These are phyloP conservation scores for Anguilla marmorata DNA, from an alignment of 2,797 vertebrate genomes.

Conservation along the genomic window DNA sequence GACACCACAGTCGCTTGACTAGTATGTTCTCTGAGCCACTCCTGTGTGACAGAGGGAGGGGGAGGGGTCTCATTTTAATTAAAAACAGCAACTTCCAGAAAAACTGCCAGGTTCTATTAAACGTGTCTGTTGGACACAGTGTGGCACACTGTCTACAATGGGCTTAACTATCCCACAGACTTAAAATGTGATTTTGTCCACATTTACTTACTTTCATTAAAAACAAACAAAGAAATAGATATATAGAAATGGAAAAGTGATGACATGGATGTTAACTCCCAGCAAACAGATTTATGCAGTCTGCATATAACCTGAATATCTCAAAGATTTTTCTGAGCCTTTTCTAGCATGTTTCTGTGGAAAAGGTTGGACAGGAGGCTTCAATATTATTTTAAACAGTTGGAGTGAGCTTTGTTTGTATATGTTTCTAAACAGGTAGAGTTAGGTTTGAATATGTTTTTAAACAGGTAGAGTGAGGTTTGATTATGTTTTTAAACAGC, in stretches of 20 bases:
- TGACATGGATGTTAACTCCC: neutral
- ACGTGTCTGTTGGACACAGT: neutral
- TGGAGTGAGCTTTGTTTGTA: too few relatives aligned
- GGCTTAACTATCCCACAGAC: neutral
- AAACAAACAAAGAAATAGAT: neutral
- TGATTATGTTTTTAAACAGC: neutral
- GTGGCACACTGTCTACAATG: neutral
- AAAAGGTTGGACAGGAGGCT: neutral
- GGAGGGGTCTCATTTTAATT: neutral
- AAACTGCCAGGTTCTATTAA: neutral
- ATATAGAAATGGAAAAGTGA: neutral
- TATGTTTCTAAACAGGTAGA: neutral
- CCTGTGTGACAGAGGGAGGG: slow-evolving; percentile 51
- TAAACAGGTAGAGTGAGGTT: neutral
- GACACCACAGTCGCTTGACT: slow-evolving; percentile 36
- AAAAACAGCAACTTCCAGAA: slow-evolving; percentile 5
- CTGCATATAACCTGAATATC: neutral
- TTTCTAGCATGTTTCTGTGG: neutral
- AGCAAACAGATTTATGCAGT: neutral
- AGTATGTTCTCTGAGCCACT: slow-evolving; percentile 59
- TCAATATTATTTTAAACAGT: neutral
- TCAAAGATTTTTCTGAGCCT: neutral
- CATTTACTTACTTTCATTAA: neutral
- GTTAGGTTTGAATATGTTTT: too few relatives aligned
- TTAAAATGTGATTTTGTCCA: neutral